These are phyloP conservation scores for Pseudomyrmex concolor DNA, from an alignment of 1,140 invertebrate species.

Conservation along the genomic window DNA sequence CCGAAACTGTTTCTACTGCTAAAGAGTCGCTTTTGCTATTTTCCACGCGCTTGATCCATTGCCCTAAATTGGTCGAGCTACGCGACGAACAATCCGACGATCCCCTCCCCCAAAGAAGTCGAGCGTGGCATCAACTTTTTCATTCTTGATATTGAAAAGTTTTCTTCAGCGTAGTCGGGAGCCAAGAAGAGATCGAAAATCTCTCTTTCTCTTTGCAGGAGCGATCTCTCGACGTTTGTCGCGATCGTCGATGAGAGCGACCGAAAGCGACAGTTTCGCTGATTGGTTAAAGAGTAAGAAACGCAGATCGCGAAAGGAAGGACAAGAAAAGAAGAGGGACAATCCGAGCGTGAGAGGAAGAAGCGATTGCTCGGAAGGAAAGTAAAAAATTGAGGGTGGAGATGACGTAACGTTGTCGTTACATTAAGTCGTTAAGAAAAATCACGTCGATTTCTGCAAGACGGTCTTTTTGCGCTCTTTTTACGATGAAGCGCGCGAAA, in stretches of 20 bases:
- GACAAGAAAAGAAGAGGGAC: background rate
- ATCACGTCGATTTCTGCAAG: constrained; percentile 49
- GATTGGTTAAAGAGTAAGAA: constrained; percentile 51
- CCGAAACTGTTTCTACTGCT: constrained; percentile 32
- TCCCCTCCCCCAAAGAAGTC: constrained; percentile 30
- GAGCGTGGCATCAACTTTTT: constrained; percentile 57
- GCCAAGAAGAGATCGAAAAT: constrained; percentile 46
- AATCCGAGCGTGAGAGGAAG: background rate
- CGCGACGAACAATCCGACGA: constrained; percentile 50
- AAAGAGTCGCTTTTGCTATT: constrained; percentile 53
- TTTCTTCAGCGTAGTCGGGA: background rate
- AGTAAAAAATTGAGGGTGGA: constrained; percentile 18
- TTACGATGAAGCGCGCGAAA: constrained; percentile 45
- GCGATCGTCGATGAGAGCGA: constrained; percentile 21
- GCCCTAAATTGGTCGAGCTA: constrained; percentile 47
- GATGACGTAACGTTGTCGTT: constrained; percentile 50
- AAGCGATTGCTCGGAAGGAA: background rate
- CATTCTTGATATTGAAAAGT: constrained; percentile 60
- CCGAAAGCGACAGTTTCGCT: constrained; percentile 34
- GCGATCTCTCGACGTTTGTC: constrained; percentile 24
- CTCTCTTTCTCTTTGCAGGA: background rate
- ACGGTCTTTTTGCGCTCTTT: constrained; percentile 21
- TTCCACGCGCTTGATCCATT: constrained; percentile 54
- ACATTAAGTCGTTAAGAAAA: constrained; percentile 58
- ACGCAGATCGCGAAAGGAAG: constrained; percentile 16